Evolutionary conservation across 2,797 vertebrate genomes (phyloP), one percentile per base, ranked within the genome.

Genomic region (Leptodactylus fallax): DNA sequence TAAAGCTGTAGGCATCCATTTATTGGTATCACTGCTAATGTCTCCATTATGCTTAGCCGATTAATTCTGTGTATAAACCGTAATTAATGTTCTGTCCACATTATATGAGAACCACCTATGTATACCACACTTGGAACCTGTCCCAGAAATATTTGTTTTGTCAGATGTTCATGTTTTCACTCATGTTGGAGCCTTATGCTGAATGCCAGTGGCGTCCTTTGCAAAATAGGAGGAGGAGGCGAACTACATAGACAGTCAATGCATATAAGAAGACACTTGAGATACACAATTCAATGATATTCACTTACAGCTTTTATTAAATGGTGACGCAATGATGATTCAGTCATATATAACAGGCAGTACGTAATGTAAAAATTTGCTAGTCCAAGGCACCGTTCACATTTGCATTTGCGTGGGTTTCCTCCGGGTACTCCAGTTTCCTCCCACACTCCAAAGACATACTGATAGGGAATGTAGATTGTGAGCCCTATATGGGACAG

Each of bases 51-150:
- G 47, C 74, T 77, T 49, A 49, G 21, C 10, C 53, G 74, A 77
- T 77, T 53, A 77, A 77, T 77, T 77, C 49, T 77, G 74, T 51
- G 49, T 77, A n/a, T 53, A 77, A 77, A 77, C 47, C 12, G 2
- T 77, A 77, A 77, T 77, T 77, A 77, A 77, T 77, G 74, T 77
- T 77, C 74, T 77, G 17, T 77, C 74, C 74, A 77, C 47, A 53
- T 51, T 77, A 77, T 77, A 77, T 53, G 21, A 21, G 53, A 77
- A 77, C 49, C 74, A 77, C 74, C 53, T 79, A 79, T 79, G 56
- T 60, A 79, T 53, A 27, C 55, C 78, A 79, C 78, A 79, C 27
- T 79, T 79, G 53, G 56, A 60, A 60, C 25, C 5, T 60, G 53
- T 79, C 56, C 53, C 78, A 58, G 56, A 79, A 60, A 60, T 79